Conservation (phyloP, 2,113 vertebrate species). For the Aegotheles bennettii region DNA sequence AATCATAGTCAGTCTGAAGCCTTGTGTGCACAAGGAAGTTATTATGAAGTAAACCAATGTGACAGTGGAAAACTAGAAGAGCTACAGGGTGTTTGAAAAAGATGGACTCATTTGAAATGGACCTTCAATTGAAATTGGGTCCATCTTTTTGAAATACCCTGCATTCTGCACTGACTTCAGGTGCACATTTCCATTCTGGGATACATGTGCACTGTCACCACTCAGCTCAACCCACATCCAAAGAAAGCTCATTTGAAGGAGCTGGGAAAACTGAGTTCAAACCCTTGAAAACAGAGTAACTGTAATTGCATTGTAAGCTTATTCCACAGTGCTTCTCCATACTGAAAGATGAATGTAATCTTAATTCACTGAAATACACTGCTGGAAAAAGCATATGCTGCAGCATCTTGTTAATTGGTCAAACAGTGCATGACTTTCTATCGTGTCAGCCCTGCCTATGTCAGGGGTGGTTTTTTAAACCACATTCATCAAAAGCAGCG, state of each 20-base stretch:
- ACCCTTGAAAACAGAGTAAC: not conserved
- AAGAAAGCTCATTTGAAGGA: not conserved
- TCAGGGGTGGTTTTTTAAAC: not conserved
- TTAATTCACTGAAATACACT: not conserved
- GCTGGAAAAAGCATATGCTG: not conserved
- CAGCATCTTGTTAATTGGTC: not conserved
- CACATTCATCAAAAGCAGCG: not conserved
- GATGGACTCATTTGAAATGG: too few relatives aligned
- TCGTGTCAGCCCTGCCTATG: not conserved
- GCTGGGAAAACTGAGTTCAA: not conserved
- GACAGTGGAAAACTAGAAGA: not conserved
- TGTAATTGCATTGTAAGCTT: not conserved
- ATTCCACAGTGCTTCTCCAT: not conserved
- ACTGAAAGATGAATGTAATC: not conserved
- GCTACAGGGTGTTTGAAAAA: too few relatives aligned
- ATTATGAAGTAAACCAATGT: not conserved
- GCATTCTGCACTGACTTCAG: not conserved
- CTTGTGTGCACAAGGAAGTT: not conserved
- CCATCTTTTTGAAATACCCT: too few relatives aligned
- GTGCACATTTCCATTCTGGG: not conserved
- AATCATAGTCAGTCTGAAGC: not conserved
- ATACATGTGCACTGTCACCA: not conserved
- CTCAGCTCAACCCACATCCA: not conserved
- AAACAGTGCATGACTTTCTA: not conserved
- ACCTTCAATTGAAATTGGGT: too few relatives aligned